Evolutionary conservation across 2,888 invertebrate genomes (phyloP).

Genomic region (Cheilosia urbana): DNA sequence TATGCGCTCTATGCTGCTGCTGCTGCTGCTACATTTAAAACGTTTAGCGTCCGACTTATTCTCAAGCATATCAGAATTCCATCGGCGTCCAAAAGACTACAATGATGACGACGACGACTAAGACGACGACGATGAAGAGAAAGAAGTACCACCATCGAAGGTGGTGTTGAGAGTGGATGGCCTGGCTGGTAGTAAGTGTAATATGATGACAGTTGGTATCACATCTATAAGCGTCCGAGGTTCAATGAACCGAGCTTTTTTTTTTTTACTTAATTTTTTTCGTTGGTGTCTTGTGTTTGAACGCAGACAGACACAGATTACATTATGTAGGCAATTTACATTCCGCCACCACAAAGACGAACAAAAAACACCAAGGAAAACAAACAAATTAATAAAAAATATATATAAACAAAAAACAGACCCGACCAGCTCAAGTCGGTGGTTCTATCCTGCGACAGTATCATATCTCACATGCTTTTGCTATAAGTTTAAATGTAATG

Average conservation of each 20-base stretch:
- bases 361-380: constrained; percentile 29
- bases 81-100: constrained; percentile 59
- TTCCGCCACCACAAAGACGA: constrained; percentile 19
- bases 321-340: constrained; percentile 44
- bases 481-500: constrained; percentile 36
- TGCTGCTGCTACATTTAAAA: constrained; percentile 33
- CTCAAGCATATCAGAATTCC: constrained; percentile 70
- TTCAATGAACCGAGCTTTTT: constrained; percentile 75
- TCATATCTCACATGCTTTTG: constrained; percentile 30
- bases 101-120: constrained; percentile 12
- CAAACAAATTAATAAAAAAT: constrained; percentile 33
- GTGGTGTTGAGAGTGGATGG: constrained; percentile 69
- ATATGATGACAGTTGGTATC: constrained; percentile 75
- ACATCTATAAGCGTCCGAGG: constrained; percentile 69
- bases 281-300: constrained; percentile 45
- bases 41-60: constrained; percentile 39
- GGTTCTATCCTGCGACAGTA: constrained; percentile 42
- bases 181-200: constrained; percentile 71
- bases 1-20: constrained; percentile 60
- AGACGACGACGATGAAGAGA: constrained; percentile 50
- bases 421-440: constrained; percentile 37
- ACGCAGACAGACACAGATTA: constrained; percentile 56
- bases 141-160: constrained; percentile 67
- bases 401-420: constrained; percentile 37
- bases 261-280: constrained; percentile 40